Evolutionary conservation across 2,888 invertebrate genomes (phyloP), one percentile per base, ranked within the genome.

Genomic region (Byasa hedistus): DNA sequence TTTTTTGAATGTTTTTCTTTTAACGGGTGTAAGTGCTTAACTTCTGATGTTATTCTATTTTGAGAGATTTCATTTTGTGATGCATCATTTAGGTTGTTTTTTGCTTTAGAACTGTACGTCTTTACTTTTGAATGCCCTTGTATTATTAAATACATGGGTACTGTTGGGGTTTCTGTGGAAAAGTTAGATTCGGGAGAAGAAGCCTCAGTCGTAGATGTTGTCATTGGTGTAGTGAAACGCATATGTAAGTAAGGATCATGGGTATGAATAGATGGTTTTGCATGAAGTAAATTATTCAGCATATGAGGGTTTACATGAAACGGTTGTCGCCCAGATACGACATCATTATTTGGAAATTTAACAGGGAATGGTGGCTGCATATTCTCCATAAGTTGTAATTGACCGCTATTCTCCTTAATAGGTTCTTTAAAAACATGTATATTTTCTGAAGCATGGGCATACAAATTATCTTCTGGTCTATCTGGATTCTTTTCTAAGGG

Each of bases 41-140:
- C 93, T 75, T 89, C 87, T 69, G 87, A 92, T 39, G 92, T 91
- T 77, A 92, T 91, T 68, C 89, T 86, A 7, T 82, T 83, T 70
- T 90, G 91, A 17, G 88, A 80, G 69, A 93, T 93, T 77, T 94
- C 93, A 72, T 94, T 94, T 63, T 71, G 79, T 21, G 75, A 75
- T 1, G 77, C 74, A 55, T 82, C 79, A 68, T 88, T 86, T 36
- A 89, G 89, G 48, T 80, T 77, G 44, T 78, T 68, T 74, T 85
- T 85, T 66, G 92, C 92, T 69, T 92, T 92, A 0, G 95, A 94
- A 19, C 96, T 95, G 77, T 96, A 96, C 0, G 95, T 96, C 87
- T 96, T 96, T 0, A 96, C 96, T 87, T 96, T 96, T 0, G 96
- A 96, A 81, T 96, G 96, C 0, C 96, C 96, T 83, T 96, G 96